A percentile compares a stretch with the other conserved stretches of the same genome.
Evolutionary conservation across 1,140 invertebrate species (phyloP).

Genomic region (Zaprionus ornatus): DNA sequence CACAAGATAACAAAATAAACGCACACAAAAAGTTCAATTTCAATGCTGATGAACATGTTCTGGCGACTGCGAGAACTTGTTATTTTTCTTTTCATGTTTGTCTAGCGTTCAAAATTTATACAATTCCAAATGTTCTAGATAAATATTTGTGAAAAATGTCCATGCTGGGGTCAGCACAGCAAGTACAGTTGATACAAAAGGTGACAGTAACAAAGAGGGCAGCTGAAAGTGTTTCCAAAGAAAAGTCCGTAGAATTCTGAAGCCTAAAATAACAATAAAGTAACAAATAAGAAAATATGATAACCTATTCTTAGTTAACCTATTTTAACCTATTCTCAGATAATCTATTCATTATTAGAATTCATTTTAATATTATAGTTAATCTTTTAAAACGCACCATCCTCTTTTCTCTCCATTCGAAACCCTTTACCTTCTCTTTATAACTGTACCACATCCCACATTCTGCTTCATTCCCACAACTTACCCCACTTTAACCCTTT

Average conservation of each 20-base stretch:
- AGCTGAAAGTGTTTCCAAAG: background rate
- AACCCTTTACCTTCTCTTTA: background rate
- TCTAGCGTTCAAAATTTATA: constrained; percentile 57
- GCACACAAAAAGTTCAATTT: constrained; percentile 46
- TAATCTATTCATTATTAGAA: no score
- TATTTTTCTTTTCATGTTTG: constrained; percentile 59
- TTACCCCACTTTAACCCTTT: background rate
- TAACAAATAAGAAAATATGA: background rate
- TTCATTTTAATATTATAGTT: background rate
- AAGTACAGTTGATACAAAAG: constrained; percentile 33
- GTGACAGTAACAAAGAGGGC: background rate
- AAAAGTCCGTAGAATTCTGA: background rate
- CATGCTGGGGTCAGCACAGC: background rate
- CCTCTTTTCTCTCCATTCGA: background rate
- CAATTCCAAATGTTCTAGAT: constrained; percentile 53
- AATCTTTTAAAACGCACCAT: background rate
- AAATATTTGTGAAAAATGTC: constrained; percentile 40
- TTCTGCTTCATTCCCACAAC: background rate
- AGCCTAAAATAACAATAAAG: background rate
- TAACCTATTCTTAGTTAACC: no score
- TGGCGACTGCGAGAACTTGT: constrained; percentile 13
- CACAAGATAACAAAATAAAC: constrained; percentile 12
- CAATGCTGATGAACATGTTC: constrained; percentile 52
- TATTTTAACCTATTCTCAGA: no score
- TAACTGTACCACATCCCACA: background rate